Percentiles rank a stretch among this genome's conserved stretches.
Conservation (phyloP, 2,888 invertebrate species). For the Atherix ibis region DNA sequence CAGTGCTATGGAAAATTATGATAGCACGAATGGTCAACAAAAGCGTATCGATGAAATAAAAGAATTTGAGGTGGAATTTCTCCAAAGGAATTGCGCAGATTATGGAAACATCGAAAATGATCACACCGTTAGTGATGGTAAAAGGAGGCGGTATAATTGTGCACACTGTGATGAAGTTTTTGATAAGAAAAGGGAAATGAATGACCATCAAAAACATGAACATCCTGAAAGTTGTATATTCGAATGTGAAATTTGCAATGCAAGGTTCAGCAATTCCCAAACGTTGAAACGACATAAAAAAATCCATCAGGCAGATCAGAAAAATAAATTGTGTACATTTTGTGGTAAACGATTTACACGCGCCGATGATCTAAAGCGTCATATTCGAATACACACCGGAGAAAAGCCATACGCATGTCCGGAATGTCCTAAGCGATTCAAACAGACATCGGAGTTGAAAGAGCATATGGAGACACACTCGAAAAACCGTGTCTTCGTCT, state of each 20-base stretch:
- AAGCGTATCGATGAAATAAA: background rate
- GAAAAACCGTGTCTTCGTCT: constrained; percentile 12
- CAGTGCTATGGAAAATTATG: background rate
- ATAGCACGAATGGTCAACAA: constrained; percentile 1
- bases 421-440: constrained; percentile 17
- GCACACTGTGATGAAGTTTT: constrained; percentile 3
- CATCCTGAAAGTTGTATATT: background rate
- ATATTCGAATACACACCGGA: constrained; percentile 19
- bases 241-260: constrained; percentile 4
- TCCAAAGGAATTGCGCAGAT: background rate
- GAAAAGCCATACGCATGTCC: constrained; percentile 18
- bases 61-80: background rate
- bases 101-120: background rate
- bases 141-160: background rate
- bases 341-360: constrained; percentile 16
- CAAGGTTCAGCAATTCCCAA: constrained; percentile 5
- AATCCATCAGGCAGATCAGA: constrained; percentile 13
- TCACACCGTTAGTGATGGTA: background rate
- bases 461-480: constrained; percentile 15
- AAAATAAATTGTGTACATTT: constrained; percentile 16
- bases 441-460: constrained; percentile 16
- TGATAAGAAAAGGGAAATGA: constrained; percentile 2
- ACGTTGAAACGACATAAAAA: constrained; percentile 15
- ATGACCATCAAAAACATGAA: constrained; percentile 1
- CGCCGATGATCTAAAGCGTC: constrained; percentile 17